Percentiles rank a stretch among this genome's conserved stretches.
phyloP scores from a whole-genome alignment of 1,140 invertebrate species.

The Venturia canescens region DNA sequence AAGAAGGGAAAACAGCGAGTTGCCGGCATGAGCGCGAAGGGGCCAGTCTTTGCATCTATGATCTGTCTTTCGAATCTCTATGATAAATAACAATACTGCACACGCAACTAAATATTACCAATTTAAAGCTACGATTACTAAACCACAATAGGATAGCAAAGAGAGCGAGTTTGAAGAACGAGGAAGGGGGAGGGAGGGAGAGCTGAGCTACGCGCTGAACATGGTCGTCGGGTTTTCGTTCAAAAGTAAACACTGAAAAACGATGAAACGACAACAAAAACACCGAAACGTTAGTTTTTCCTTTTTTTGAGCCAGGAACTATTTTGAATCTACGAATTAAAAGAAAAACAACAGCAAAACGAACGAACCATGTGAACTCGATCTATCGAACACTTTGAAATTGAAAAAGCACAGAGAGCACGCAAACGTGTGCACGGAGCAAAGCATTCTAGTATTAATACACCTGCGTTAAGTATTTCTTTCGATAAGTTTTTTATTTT shows the following conservation, averaged over 20 bases:
- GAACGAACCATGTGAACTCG: too few species aligned
- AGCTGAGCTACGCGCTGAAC: not conserved
- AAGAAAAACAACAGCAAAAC: too few species aligned
- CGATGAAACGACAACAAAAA: too few species aligned
- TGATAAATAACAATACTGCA: constrained; percentile 17
- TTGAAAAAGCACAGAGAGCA: constrained; percentile 27
- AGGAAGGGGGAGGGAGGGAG: not conserved
- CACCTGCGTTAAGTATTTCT: constrained; percentile 53
- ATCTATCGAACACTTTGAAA: too few species aligned
- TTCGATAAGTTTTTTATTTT: constrained; percentile 27
- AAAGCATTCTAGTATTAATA: constrained; percentile 54
- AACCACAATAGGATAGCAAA: not conserved
- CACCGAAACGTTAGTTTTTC: too few species aligned
- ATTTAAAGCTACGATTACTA: constrained; percentile 31
- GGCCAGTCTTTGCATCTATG: constrained; percentile 76
- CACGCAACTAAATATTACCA: constrained; percentile 33
- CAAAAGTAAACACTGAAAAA: not conserved
- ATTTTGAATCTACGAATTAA: too few species aligned
- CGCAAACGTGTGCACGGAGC: constrained; percentile 24
- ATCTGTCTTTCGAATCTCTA: constrained; percentile 75
- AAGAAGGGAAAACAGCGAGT: constrained; percentile 49
- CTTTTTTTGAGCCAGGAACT: too few species aligned
- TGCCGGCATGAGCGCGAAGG: constrained; percentile 75
- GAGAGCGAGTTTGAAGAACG: not conserved
- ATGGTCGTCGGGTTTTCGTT: not conserved